phyloP scores from a whole-genome alignment of 2,888 invertebrate genomes.

The Thera obeliscata region DNA sequence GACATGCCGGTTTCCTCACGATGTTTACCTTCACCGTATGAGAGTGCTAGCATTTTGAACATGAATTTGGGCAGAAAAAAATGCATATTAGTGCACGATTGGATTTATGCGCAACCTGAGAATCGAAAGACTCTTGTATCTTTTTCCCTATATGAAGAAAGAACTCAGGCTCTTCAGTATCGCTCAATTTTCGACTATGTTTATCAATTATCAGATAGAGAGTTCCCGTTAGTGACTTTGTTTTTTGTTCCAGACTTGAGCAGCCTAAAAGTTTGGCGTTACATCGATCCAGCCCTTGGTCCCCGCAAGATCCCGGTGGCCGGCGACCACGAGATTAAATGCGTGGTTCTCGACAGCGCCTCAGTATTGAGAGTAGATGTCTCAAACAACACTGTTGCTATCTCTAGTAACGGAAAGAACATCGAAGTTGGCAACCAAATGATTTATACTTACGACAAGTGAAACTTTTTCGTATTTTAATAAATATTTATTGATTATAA shows the following conservation, averaged over 20 bases:
- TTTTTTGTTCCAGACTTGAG: conserved; percentile 79
- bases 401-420: conserved; percentile 72
- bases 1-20: no score
- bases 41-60: no score
- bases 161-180: no score
- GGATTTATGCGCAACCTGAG: no score
- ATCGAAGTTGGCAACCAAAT: conserved; percentile 81
- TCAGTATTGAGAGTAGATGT: conserved; percentile 81
- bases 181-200: no score
- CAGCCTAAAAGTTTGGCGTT: conserved; percentile 89
- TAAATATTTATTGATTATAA: conserved; percentile 47
- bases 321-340: conserved; percentile 87
- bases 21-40: no score
- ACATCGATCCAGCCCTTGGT: conserved; percentile 89
- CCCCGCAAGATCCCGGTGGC: conserved; percentile 90
- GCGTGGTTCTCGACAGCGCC: conserved; percentile 77
- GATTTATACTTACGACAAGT: conserved; percentile 79
- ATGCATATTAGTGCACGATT: no score
- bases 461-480: conserved; percentile 45
- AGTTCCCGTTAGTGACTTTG: background rate
- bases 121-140: no score
- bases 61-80: no score
- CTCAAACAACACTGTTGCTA: conserved; percentile 66
- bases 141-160: no score
- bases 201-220: no score